phyloP scores from a whole-genome alignment of 2,888 invertebrate genomes.

The Pinctada fucata region DNA sequence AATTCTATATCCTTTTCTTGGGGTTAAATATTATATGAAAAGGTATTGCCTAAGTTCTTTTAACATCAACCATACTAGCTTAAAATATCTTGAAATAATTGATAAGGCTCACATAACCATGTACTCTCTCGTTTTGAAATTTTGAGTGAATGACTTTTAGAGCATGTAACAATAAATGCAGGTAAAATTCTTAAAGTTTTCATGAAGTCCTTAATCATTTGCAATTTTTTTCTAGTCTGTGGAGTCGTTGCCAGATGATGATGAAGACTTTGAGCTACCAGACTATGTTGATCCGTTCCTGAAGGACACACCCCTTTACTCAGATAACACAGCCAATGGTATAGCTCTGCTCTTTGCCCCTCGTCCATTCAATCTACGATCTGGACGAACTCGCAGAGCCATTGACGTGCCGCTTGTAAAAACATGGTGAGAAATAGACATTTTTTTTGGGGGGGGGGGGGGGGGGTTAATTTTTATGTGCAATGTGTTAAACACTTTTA shows the following conservation, averaged over 20 bases:
- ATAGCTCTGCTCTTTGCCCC: slow-evolving; percentile 98
- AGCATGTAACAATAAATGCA: too few relatives aligned
- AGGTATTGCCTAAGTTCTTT: too few relatives aligned
- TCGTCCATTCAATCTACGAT: slow-evolving; percentile 96
- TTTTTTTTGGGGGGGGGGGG: too few relatives aligned
- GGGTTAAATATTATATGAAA: too few relatives aligned
- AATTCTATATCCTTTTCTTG: too few relatives aligned
- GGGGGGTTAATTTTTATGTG: neutral
- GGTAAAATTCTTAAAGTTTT: too few relatives aligned
- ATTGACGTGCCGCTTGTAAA: slow-evolving; percentile 98
- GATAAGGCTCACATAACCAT: too few relatives aligned
- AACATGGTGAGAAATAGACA: slow-evolving; percentile 90
- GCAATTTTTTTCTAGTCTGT: slow-evolving; percentile 78
- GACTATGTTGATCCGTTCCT: slow-evolving; percentile 94
- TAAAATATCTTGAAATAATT: too few relatives aligned
- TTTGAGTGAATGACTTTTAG: too few relatives aligned
- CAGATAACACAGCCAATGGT: slow-evolving; percentile 99
- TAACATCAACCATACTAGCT: too few relatives aligned
- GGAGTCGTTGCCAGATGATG: slow-evolving; percentile 89
- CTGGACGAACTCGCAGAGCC: slow-evolving; percentile 94
- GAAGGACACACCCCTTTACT: slow-evolving; percentile 95
- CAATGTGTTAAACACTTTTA: neutral
- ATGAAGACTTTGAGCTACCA: slow-evolving; percentile 92
- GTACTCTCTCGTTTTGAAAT: too few relatives aligned
- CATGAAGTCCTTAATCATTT: too few relatives aligned